These are phyloP conservation scores for Lasaia peninsularis DNA, from an alignment of 1,140 invertebrate species.

Conservation along the genomic window DNA sequence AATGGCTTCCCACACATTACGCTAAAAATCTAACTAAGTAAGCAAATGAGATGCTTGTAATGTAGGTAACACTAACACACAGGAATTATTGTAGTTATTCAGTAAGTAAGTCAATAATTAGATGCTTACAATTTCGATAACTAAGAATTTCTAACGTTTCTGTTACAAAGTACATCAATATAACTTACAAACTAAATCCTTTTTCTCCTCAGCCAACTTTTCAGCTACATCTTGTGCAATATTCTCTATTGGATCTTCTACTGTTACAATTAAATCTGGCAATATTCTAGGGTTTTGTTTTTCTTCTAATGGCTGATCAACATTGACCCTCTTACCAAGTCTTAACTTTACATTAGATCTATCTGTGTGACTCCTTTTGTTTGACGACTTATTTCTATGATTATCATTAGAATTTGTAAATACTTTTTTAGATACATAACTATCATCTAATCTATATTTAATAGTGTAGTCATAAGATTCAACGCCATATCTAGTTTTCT, in stretches of 20 bases:
- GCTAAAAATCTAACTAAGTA: too few relatives aligned
- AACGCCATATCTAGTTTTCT: conserved; percentile 65
- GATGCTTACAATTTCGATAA: not conserved
- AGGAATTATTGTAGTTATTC: too few relatives aligned
- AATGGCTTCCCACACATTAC: too few relatives aligned
- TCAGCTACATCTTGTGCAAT: conserved; percentile 83
- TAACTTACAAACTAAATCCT: conserved; percentile 82
- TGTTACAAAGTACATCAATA: not conserved
- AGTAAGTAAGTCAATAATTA: not conserved
- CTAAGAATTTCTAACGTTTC: not conserved
- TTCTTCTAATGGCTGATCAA: conserved; percentile 62
- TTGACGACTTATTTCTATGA: conserved; percentile 38
- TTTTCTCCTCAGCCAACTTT: conserved; percentile 84
- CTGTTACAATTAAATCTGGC: conserved; percentile 72
- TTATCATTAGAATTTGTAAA: conserved; percentile 47
- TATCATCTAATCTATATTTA: conserved; percentile 71
- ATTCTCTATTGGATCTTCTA: conserved; percentile 76
- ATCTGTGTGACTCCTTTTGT: conserved; percentile 80
- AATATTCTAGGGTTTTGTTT: conserved; percentile 77
- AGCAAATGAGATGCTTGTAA: too few relatives aligned
- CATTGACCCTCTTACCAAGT: conserved; percentile 76
- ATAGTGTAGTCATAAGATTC: conserved; percentile 75
- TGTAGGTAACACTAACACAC: too few relatives aligned
- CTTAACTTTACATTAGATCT: conserved; percentile 79
- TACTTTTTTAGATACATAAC: conserved; percentile 58